Evolutionary conservation across 2,113 vertebrate genomes (phyloP).

Genomic region (Bubo scandiacus): DNA sequence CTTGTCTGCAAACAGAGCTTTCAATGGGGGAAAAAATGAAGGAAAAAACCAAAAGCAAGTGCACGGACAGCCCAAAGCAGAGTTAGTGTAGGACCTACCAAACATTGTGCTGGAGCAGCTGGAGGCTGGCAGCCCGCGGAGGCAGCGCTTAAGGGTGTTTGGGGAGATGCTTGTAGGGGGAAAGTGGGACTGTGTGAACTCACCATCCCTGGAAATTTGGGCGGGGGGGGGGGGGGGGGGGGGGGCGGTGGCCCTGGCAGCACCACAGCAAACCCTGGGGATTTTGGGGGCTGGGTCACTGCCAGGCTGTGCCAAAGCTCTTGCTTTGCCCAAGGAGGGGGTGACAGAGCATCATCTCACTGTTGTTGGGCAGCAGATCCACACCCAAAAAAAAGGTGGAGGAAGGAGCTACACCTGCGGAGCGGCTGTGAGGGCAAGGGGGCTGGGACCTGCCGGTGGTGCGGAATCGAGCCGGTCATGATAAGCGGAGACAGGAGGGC

Average conservation of each 20-base stretch:
- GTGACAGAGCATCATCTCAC: rapidly evolving
- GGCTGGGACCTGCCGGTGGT: rapidly evolving
- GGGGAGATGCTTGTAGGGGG: rapidly evolving
- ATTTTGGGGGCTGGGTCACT: not conserved
- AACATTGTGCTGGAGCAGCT: not conserved
- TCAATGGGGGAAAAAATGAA: too few species aligned
- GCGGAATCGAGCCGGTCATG: rapidly evolving
- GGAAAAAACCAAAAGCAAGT: not conserved
- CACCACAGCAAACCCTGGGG: rapidly evolving
- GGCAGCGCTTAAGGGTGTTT: rapidly evolving
- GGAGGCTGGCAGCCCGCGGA: not conserved
- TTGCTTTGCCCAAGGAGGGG: not conserved
- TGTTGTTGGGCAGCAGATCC: rapidly evolving
- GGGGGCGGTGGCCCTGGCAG: not conserved
- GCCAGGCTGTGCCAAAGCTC: not conserved
- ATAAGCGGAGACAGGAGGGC: rapidly evolving
- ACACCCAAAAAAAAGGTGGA: not conserved
- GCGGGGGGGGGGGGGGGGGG: too few species aligned
- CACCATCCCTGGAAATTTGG: rapidly evolving
- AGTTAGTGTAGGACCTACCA: not conserved
- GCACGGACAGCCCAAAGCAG: not conserved
- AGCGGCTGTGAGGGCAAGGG: rapidly evolving
- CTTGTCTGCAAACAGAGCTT: not conserved
- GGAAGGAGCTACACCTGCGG: rapidly evolving
- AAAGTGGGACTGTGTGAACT: rapidly evolving